Conservation (phyloP, 2,888 invertebrate genomes). For the Amiota communis region DNA sequence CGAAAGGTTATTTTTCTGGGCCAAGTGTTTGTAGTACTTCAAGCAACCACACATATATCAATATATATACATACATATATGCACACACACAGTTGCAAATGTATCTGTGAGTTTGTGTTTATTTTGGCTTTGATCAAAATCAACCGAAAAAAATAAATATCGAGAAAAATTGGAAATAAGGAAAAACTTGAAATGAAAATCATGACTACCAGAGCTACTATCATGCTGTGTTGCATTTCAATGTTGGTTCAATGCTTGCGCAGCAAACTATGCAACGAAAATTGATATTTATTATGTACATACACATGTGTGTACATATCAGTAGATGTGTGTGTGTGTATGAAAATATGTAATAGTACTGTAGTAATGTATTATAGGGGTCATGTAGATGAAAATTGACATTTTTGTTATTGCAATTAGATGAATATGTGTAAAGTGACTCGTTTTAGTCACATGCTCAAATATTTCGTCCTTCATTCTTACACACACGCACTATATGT, state of each 20-base stretch:
- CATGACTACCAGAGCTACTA: too few species aligned
- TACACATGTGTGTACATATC: too few species aligned
- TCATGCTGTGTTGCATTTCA: neutral
- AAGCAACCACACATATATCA: neutral
- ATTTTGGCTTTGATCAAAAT: neutral
- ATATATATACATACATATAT: too few species aligned
- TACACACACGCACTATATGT: neutral
- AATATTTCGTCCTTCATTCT: neutral
- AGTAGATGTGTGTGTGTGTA: too few species aligned
- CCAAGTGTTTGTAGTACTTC: too few species aligned
- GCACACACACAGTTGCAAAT: neutral
- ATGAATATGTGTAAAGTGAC: neutral
- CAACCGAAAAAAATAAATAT: neutral
- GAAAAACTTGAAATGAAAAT: too few species aligned
- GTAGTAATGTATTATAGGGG: neutral
- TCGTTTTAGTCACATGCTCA: neutral
- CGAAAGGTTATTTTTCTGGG: too few species aligned
- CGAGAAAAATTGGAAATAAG: neutral
- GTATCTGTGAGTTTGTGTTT: neutral
- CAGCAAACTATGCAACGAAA: slow-evolving; percentile 13
- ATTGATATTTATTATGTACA: slow-evolving; percentile 14
- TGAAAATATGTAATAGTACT: neutral
- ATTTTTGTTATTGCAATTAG: neutral
- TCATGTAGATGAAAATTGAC: neutral
- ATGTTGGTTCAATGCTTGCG: neutral